phyloP scores from a whole-genome alignment of 2,113 vertebrate genomes.

The Irena cyanogastra region DNA sequence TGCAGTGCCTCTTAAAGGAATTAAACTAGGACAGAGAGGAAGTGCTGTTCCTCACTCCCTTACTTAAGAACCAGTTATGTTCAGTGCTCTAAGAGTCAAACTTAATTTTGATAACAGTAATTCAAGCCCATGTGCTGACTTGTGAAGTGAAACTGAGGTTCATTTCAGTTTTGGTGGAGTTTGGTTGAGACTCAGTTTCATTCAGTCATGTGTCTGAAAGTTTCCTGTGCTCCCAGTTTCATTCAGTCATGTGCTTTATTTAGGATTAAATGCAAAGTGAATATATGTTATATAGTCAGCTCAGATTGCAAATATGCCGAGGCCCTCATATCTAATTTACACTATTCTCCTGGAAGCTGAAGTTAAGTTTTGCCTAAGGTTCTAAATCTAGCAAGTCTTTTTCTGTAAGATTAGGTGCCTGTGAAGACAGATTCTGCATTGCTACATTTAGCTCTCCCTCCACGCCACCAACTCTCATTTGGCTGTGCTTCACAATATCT shows the following conservation, averaged over 20 bases:
- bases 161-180: not conserved
- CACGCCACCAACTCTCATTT: not conserved
- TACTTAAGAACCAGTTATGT: not conserved
- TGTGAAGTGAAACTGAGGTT: not conserved
- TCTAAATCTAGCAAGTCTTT: not conserved
- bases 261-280: not conserved
- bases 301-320: not conserved
- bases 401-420: not conserved
- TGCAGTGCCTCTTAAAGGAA: not conserved
- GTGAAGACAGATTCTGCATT: not conserved
- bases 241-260: not conserved
- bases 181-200: not conserved
- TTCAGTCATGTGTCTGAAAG: not conserved
- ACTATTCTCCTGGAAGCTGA: not conserved
- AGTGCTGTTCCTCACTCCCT: not conserved
- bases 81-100: not conserved
- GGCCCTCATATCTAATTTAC: not conserved
- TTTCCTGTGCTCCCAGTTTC: not conserved
- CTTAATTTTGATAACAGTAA: not conserved
- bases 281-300: not conserved
- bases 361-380: not conserved
- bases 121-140: not conserved
- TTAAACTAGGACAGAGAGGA: not conserved
- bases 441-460: not conserved
- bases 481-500: not conserved